Base-by-base conservation (phyloP, 1,140 invertebrate species). In the Zaprionus lachaisei region DNA sequence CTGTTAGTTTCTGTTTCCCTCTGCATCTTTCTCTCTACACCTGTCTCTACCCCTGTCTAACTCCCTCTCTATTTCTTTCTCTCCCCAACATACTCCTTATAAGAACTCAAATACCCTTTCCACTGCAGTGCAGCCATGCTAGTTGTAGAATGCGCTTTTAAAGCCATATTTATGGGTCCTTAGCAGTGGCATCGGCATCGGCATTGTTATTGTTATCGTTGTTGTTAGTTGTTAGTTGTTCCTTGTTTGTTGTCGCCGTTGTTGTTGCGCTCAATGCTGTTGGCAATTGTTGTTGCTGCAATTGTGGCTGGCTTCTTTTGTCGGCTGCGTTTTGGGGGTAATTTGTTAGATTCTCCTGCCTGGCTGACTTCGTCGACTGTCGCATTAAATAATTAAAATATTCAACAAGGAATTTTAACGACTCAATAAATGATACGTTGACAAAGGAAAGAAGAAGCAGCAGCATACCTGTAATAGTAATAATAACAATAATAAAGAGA, bases 371-470 rank as follows among this genome's bases (percentile, higher is more conserved):
- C 37, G 12, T 51, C 37, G 20, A 34, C 47, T 58, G 31, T 28
- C 22, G 65, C 54, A 78, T 74, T 84, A 81, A 79, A 84, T 81
- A 90, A 90, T 90, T 79, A 84, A 84, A 79, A 89, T 89, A 71
- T 71, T 51, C 60, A 55, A 5, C 54, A 37, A 55, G 78, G 78
- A 89, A 89, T 87, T 73, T 89, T 83, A 89, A 87, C 77, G 80
- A 87, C 84, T 89, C 84, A 80, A 87, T 83, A 83, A 83, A 78
- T 87, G 84, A 89, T 84, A 89, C 80, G 41, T 81, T 83, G 66
- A 61, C 56, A 63, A 49, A 20, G 55, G 54, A 22, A 20, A 47
- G 74, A 44, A 68, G 38, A 26, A 61, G 37, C 20, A 31, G 49
- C 51, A 72, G 54, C 51, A 69, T 9, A 49, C 26, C 24, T 28